Conservation (phyloP, 2,888 invertebrate genomes). For the Calliscelio sp. region DNA sequence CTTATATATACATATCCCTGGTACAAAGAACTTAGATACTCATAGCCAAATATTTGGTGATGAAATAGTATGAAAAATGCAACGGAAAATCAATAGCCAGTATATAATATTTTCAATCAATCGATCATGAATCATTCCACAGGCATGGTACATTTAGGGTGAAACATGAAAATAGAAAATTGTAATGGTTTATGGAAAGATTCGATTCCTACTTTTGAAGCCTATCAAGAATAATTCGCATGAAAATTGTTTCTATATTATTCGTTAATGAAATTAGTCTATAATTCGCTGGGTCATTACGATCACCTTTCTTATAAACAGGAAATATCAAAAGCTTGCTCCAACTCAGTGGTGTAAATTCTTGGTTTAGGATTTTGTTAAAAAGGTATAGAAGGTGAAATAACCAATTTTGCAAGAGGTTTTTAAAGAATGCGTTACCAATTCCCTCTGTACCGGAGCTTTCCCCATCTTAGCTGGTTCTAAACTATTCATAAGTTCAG, state of each 20-base stretch:
- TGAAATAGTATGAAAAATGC: too few relatives aligned
- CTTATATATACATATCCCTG: too few relatives aligned
- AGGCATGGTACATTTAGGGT: too few relatives aligned
- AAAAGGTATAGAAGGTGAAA: neutral
- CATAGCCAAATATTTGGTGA: too few relatives aligned
- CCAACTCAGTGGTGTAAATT: constrained; percentile 14
- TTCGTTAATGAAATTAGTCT: constrained; percentile 22
- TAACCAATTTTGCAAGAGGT: constrained; percentile 18
- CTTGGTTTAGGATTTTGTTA: constrained; percentile 9
- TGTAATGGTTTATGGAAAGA: neutral
- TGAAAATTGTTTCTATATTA: constrained; percentile 16
- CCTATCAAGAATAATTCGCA: neutral
- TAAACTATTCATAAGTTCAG: neutral
- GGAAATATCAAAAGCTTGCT: constrained; percentile 11
- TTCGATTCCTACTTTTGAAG: neutral
- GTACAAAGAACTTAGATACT: too few relatives aligned
- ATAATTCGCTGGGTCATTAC: neutral
- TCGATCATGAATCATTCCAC: too few relatives aligned
- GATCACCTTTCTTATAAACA: neutral
- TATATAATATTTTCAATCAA: too few relatives aligned
- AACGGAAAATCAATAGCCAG: too few relatives aligned
- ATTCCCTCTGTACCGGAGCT: too few relatives aligned
- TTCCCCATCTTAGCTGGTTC: constrained; percentile 3
- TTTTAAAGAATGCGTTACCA: neutral
- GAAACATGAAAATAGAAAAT: too few relatives aligned